phyloP scores from a whole-genome alignment of 2,797 vertebrate species.

The Austrolebias charrua region DNA sequence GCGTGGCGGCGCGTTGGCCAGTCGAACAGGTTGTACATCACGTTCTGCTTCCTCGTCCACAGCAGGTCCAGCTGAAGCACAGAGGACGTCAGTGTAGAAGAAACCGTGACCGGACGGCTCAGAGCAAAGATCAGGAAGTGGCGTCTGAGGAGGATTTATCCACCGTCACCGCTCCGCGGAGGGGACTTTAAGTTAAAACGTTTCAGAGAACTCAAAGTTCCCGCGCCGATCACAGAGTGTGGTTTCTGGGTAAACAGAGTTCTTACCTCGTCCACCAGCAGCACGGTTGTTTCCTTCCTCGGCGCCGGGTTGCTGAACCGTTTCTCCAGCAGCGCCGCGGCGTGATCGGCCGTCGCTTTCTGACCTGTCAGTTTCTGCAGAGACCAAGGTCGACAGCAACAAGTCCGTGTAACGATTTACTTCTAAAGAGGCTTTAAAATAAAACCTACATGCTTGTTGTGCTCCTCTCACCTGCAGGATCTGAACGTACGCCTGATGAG shows the following conservation, averaged over 20 bases:
- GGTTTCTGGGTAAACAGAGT: no score
- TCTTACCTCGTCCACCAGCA: constrained; percentile 93
- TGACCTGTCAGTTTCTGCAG: constrained; percentile 89
- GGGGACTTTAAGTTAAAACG: no score
- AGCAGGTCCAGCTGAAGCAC: constrained; percentile 88
- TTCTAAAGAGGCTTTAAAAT: no score
- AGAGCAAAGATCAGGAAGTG: no score
- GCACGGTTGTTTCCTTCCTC: constrained; percentile 86
- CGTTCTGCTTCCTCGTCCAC: constrained; percentile 95
- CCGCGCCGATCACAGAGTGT: no score
- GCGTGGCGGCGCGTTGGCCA: constrained; percentile 92
- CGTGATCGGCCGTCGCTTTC: constrained; percentile 90
- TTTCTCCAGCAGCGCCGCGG: constrained; percentile 87
- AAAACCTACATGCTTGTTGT: no score
- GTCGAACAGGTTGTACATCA: constrained; percentile 96
- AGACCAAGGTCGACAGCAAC: neutral
- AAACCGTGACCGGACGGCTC: neutral
- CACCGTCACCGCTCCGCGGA: no score
- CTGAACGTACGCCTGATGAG: constrained; percentile 94
- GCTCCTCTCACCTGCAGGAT: constrained; percentile 79
- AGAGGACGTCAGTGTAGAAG: neutral
- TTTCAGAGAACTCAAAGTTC: no score
- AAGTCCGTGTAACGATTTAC: no score
- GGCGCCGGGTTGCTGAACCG: constrained; percentile 81
- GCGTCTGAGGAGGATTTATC: no score